These are phyloP conservation scores for Pempheris klunzingeri DNA, from an alignment of 2,797 vertebrate species.

Conservation along the genomic window DNA sequence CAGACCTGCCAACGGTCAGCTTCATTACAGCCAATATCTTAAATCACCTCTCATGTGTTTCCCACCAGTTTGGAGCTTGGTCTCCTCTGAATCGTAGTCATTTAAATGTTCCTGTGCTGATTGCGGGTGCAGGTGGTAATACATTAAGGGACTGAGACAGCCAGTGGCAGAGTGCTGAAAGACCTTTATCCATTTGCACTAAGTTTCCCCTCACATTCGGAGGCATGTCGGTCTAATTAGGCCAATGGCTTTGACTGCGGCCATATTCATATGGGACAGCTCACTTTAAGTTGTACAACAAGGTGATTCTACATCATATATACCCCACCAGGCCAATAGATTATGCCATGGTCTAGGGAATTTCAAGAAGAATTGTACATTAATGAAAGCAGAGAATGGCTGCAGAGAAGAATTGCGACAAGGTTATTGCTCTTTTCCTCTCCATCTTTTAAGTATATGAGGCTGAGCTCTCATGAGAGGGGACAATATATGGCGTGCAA, in stretches of 20 bases:
- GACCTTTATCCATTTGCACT: constrained; percentile 87
- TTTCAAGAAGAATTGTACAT: constrained; percentile 80
- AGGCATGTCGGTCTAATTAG: constrained; percentile 88
- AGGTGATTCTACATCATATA: constrained; percentile 80
- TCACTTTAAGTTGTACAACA: constrained; percentile 87
- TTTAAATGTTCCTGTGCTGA: constrained; percentile 88
- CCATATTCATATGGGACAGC: constrained; percentile 87
- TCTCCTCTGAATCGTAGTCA: constrained; percentile 87
- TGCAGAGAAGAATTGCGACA: constrained; percentile 61
- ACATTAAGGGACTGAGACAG: constrained; percentile 89
- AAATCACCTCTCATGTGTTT: constrained; percentile 87
- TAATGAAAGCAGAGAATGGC: constrained; percentile 81
- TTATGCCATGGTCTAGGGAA: constrained; percentile 81
- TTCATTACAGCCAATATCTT: constrained; percentile 90
- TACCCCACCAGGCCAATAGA: constrained; percentile 80
- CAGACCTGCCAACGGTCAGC: constrained; percentile 86
- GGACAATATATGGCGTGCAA: constrained; percentile 40
- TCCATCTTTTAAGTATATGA: constrained; percentile 63
- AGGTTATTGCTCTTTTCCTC: constrained; percentile 81
- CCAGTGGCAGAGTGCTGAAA: constrained; percentile 81
- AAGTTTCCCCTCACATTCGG: constrained; percentile 87
- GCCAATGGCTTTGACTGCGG: constrained; percentile 83
- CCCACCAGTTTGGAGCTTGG: constrained; percentile 78
- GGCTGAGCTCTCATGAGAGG: constrained; percentile 56
- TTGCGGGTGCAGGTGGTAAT: constrained; percentile 89